phyloP scores from a whole-genome alignment of 2,888 invertebrate genomes.

The Thalpophila matura region DNA sequence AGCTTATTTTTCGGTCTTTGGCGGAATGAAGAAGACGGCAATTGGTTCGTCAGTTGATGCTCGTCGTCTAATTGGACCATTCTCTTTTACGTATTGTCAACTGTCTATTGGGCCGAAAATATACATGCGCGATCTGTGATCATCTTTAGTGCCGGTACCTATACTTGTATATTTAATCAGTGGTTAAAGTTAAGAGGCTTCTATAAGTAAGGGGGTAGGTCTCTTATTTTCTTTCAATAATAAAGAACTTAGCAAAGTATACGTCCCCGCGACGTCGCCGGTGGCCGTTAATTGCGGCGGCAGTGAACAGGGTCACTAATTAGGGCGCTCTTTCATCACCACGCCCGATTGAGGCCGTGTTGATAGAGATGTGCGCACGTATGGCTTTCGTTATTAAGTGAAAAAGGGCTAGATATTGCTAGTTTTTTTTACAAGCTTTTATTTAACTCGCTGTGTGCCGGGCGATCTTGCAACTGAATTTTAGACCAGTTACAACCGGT shows the following conservation, averaged over 20 bases:
- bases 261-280: not conserved
- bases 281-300: slow-evolving; percentile 46
- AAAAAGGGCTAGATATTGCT: not conserved
- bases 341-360: slow-evolving; percentile 52
- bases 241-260: slow-evolving; percentile 32
- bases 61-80: no score
- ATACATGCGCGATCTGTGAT: no score
- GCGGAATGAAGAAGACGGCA: no score
- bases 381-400: slow-evolving; percentile 4
- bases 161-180: no score
- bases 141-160: no score
- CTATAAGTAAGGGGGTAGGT: no score
- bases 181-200: no score
- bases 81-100: no score
- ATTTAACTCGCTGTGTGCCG: not conserved
- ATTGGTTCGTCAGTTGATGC: no score
- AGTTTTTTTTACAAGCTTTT: not conserved
- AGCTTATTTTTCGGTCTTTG: no score
- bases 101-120: no score
- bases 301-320: slow-evolving; percentile 50
- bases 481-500: no score
- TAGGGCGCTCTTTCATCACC: slow-evolving; percentile 54
- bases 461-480: not conserved
- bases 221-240: slow-evolving; percentile 10
- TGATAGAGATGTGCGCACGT: slow-evolving; percentile 15